phyloP scores from a whole-genome alignment of 2,113 vertebrate genomes.

The Pterocles orientalis region DNA sequence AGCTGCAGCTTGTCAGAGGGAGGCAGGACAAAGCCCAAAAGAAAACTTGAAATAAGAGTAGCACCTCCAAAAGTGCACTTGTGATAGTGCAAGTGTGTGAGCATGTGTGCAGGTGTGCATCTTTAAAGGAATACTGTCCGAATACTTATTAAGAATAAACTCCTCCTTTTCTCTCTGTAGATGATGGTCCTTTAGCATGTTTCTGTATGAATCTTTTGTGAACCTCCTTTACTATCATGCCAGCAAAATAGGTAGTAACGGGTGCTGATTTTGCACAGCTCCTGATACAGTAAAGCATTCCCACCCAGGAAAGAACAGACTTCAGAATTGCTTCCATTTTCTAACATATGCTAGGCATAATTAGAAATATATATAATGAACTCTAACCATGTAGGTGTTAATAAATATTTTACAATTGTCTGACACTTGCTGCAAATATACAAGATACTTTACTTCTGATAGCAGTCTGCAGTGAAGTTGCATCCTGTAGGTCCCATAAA shows the following conservation, averaged over 20 bases:
- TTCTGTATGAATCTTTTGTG: neutral
- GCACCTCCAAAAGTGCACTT: neutral
- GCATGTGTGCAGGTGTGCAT: neutral
- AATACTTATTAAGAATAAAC: neutral
- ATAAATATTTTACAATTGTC: constrained; percentile 76
- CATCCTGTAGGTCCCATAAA: constrained; percentile 39
- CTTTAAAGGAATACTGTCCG: neutral
- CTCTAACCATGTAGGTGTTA: constrained; percentile 61
- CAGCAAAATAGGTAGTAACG: neutral
- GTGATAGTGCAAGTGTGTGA: neutral
- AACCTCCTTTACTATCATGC: neutral
- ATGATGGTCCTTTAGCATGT: neutral
- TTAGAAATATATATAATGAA: constrained; percentile 45
- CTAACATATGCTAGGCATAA: constrained; percentile 56
- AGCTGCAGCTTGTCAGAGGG: neutral
- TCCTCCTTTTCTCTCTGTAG: neutral
- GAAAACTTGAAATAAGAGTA: neutral
- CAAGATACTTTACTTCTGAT: constrained; percentile 66
- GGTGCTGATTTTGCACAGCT: neutral
- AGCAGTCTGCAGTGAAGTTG: constrained; percentile 64
- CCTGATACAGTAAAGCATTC: neutral
- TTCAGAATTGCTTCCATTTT: constrained; percentile 59
- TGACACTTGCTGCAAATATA: constrained; percentile 61
- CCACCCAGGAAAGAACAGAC: neutral
- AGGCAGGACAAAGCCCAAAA: neutral